Evolutionary conservation across 1,140 invertebrate genomes (phyloP).

Genomic region (Bilobella aurantiaca): DNA sequence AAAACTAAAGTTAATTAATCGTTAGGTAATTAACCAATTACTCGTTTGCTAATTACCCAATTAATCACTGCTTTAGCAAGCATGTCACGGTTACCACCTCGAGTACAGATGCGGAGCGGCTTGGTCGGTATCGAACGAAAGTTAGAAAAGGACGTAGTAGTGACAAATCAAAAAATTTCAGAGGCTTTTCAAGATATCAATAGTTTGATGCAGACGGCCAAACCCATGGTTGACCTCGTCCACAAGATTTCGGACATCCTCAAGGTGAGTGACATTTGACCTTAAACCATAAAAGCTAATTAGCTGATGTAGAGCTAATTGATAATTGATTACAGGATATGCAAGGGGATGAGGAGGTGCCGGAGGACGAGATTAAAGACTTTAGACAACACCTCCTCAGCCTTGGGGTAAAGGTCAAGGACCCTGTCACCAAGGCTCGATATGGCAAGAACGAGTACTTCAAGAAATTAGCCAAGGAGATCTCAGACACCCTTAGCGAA

Average conservation of each 20-base stretch:
- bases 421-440: constrained; percentile 86
- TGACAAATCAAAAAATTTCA: constrained; percentile 80
- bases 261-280: constrained; percentile 46
- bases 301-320: background rate
- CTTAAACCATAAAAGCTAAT: background rate
- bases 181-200: constrained; percentile 90
- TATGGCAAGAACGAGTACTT: constrained; percentile 82
- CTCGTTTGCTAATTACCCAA: background rate
- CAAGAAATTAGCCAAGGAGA: constrained; percentile 71
- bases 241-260: constrained; percentile 89
- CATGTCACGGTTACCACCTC: background rate
- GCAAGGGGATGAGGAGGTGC: constrained; percentile 72
- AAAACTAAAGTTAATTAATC: background rate
- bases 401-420: constrained; percentile 91
- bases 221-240: constrained; percentile 90
- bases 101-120: constrained; percentile 52
- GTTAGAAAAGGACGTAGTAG: constrained; percentile 77
- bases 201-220: constrained; percentile 89
- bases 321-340: constrained; percentile 55
- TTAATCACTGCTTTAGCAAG: background rate
- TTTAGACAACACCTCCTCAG: constrained; percentile 95
- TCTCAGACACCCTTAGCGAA: constrained; percentile 67
- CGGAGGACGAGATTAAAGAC: constrained; percentile 90
- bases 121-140: constrained; percentile 92
- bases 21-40: background rate